A percentile compares a stretch with the other conserved stretches of the same genome.
These are phyloP conservation scores for Phylloscopus collybita DNA, from an alignment of 2,797 vertebrate species.

Conservation along the genomic window DNA sequence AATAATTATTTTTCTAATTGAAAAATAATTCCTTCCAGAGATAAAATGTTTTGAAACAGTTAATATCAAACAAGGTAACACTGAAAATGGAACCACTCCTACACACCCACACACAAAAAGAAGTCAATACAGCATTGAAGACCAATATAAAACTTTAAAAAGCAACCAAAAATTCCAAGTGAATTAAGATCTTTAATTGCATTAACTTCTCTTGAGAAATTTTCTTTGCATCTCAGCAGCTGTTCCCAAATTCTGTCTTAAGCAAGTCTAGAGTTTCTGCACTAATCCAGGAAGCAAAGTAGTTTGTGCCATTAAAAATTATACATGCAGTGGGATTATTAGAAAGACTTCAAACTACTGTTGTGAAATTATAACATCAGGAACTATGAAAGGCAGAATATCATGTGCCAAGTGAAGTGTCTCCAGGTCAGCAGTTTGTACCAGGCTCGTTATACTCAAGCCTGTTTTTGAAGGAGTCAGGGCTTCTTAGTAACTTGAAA, in stretches of 20 bases:
- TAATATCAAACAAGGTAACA: neutral
- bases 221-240: neutral
- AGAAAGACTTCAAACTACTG: neutral
- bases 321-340: neutral
- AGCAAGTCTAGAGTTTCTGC: neutral
- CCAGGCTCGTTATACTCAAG: neutral
- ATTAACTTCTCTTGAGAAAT: neutral
- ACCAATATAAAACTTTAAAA: neutral
- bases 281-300: neutral
- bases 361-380: neutral
- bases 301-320: neutral
- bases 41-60: neutral
- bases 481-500: neutral
- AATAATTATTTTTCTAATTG: neutral
- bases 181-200: neutral
- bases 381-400: neutral
- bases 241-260: neutral
- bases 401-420: neutral
- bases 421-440: neutral
- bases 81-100: neutral
- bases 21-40: neutral
- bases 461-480: neutral
- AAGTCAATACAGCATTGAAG: neutral
- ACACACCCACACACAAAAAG: fast-evolving
- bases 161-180: neutral